A percentile compares a stretch with the other conserved stretches of the same genome.
phyloP scores from a whole-genome alignment of 2,797 vertebrate genomes.

The Setipinna tenuifilis region DNA sequence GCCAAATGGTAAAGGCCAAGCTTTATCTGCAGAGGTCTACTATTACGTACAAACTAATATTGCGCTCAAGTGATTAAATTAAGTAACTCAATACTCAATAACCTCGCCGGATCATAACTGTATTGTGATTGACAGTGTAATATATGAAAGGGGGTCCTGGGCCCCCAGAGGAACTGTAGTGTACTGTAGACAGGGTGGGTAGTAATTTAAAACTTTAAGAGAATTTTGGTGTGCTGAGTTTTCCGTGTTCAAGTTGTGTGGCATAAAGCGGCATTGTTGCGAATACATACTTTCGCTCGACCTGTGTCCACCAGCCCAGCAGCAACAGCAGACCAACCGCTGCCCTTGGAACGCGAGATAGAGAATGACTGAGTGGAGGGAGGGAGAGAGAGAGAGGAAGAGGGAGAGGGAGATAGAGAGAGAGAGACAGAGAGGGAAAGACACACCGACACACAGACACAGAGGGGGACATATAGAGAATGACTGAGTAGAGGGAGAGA shows the following conservation, averaged over 20 bases:
- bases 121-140: constrained; percentile 5
- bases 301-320: not conserved
- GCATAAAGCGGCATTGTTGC: not conserved
- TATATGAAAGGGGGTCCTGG: not conserved
- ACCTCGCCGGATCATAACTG: not conserved
- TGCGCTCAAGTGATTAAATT: not conserved
- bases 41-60: not conserved
- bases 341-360: not conserved
- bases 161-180: too few relatives aligned
- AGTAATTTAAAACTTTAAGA: not conserved
- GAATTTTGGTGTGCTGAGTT: too few relatives aligned
- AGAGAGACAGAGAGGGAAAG: too few relatives aligned
- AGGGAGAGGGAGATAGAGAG: too few relatives aligned
- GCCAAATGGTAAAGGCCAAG: not conserved
- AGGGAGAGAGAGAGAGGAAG: too few relatives aligned
- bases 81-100: not conserved
- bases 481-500: too few relatives aligned
- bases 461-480: too few relatives aligned
- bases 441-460: too few relatives aligned
- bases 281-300: not conserved
- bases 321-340: not conserved
- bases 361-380: too few relatives aligned
- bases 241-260: not conserved
- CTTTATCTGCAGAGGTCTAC: not conserved
- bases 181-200: too few relatives aligned